A percentile compares a stretch with the other conserved stretches of the same genome.
Conservation (phyloP, 2,888 invertebrate species). For the Hirtodrosophila alboralis region DNA sequence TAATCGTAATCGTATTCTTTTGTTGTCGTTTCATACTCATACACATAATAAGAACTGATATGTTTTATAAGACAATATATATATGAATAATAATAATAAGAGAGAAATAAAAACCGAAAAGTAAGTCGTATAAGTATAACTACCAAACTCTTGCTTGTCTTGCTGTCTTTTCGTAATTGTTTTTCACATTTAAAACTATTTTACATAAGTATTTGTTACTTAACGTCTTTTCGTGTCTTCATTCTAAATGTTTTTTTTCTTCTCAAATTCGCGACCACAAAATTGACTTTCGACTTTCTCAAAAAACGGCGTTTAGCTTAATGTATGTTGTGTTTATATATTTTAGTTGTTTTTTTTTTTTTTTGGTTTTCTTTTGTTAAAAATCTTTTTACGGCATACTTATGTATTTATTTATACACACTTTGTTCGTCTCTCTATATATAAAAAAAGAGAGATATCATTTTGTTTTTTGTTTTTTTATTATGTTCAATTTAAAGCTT, state of each 20-base stretch:
- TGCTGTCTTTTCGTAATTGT: slow-evolving; percentile 40
- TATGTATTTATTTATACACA: slow-evolving; percentile 54
- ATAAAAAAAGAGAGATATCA: slow-evolving; percentile 57
- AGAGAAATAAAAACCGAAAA: slow-evolving; percentile 53
- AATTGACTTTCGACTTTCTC: slow-evolving; percentile 69
- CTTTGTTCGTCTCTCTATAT: slow-evolving; percentile 47
- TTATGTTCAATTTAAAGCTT: slow-evolving; percentile 78
- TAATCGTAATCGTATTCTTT: slow-evolving; percentile 47
- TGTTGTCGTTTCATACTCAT: slow-evolving; percentile 55
- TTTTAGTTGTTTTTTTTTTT: too few species aligned
- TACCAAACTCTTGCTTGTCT: slow-evolving; percentile 55
- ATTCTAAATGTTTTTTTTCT: too few species aligned
- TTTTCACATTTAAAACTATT: slow-evolving; percentile 40
- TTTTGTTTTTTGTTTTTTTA: slow-evolving; percentile 49
- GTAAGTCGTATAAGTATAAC: slow-evolving; percentile 65
- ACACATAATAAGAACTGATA: slow-evolving; percentile 78
- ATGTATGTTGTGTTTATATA: too few species aligned
- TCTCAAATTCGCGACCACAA: slow-evolving; percentile 55
- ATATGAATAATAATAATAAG: slow-evolving; percentile 21
- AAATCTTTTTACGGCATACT: slow-evolving; percentile 62
- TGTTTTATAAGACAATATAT: slow-evolving; percentile 76
- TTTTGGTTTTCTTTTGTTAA: slow-evolving; percentile 53
- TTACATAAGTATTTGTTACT: slow-evolving; percentile 38
- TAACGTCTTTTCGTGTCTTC: slow-evolving; percentile 16
- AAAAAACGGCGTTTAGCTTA: slow-evolving; percentile 65